phyloP scores from a whole-genome alignment of 2,113 vertebrate genomes.

The Urocynchramus pylzowi region DNA sequence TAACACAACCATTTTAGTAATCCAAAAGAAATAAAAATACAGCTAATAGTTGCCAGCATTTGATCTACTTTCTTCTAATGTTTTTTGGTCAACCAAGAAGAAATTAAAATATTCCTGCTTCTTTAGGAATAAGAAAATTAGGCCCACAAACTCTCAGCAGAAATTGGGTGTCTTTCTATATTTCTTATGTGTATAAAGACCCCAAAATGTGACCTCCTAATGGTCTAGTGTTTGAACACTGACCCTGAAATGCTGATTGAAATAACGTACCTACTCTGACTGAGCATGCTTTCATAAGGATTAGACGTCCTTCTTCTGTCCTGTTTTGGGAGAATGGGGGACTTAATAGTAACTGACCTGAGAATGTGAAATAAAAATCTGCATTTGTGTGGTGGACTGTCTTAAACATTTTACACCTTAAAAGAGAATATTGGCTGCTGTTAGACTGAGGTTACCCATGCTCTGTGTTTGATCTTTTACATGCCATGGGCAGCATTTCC shows the following conservation, averaged over 20 bases:
- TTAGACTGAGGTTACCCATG: background rate
- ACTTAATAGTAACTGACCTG: background rate
- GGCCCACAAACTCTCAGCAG: background rate
- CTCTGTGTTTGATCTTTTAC: background rate
- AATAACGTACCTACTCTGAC: background rate
- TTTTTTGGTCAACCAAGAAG: background rate
- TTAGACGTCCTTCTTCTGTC: background rate
- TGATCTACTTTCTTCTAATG: background rate
- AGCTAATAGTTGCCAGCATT: accelerated
- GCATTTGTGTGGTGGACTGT: background rate
- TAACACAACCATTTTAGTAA: background rate
- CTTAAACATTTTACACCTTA: background rate
- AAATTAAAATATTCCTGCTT: background rate
- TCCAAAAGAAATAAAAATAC: background rate
- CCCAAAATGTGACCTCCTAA: background rate
- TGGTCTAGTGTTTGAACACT: background rate
- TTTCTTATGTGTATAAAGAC: background rate
- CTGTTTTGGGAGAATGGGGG: background rate
- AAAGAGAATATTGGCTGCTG: background rate
- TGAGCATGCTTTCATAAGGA: background rate
- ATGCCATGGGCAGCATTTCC: background rate
- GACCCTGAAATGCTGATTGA: background rate
- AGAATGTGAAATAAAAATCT: background rate
- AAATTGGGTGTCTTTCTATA: background rate
- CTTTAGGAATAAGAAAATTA: background rate